phyloP scores from a whole-genome alignment of 2,888 invertebrate species.

The Panzeria rudis region DNA sequence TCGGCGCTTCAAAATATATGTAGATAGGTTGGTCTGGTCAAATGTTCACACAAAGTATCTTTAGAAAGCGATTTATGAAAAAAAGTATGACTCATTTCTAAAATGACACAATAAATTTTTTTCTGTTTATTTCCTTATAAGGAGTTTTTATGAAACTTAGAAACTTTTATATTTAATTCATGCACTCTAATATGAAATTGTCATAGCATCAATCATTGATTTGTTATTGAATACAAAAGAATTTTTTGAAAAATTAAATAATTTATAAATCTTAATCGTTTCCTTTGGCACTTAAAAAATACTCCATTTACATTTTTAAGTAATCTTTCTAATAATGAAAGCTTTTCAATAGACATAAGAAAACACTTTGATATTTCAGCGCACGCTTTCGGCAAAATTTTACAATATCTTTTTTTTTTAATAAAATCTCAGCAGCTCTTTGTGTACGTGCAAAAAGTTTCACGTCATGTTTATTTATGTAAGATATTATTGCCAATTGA shows the following conservation, averaged over 20 bases:
- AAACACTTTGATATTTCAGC: neutral
- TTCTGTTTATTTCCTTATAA: too few species aligned
- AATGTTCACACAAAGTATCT: too few species aligned
- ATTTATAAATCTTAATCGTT: neutral
- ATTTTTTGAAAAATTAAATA: neutral
- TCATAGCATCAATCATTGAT: neutral
- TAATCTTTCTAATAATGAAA: slow-evolving; percentile 15
- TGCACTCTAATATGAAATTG: neutral
- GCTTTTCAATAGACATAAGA: neutral
- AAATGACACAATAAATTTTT: too few species aligned
- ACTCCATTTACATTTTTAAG: neutral
- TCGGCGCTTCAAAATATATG: too few species aligned
- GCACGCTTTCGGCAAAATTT: neutral
- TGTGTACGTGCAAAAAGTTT: slow-evolving; percentile 20
- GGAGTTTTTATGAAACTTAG: too few species aligned
- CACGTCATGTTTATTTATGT: slow-evolving; percentile 9
- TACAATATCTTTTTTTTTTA: neutral
- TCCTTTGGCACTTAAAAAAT: neutral
- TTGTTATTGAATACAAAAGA: neutral
- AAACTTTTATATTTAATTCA: neutral
- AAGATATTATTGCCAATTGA: slow-evolving; percentile 24
- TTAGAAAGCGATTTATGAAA: too few species aligned
- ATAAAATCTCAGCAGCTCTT: neutral
- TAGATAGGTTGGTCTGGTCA: too few species aligned
- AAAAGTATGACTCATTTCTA: too few species aligned